Base-by-base conservation (phyloP, 2,888 invertebrate genomes). In the Melitaea athalia region DNA sequence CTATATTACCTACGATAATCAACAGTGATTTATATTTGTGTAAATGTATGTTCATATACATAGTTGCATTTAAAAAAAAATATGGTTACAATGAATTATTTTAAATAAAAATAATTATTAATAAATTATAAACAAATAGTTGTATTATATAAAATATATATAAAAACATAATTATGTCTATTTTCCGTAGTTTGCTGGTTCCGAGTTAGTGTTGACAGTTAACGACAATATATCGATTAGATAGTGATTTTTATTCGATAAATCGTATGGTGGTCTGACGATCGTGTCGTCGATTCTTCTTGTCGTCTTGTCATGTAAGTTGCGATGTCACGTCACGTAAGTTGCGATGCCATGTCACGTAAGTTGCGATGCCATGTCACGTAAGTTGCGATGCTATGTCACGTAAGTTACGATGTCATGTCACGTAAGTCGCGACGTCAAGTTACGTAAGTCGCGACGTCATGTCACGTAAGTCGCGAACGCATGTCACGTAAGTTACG, bases 131-230 rank as follows among this genome's bases (percentile, higher is more conserved):
- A 61, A 57, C 71, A 57, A 70, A 65, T 77, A 77, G 75, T 75
- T 74, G 71, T 69, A 73, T 72, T 75, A 75, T 72, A 75, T 71
- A 74, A 50, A 38, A 38, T 38, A 38, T 65, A 59, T 62, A 68
- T 64, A 69, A 57, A 83, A 82, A 57, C 57, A 57, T 57, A n/a
- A n/a, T n/a, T n/a, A 57, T 57, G 84, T 88, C 89, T 89, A 91
- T 90, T 89, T 89, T 86, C 86, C 84, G 86, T 89, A 89, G 90
- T 87, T 85, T 84, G 84, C 87, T 81, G 81, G 81, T 83, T 86
- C 77, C 80, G 81, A 80, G 82, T 81, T 84, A 81, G 80, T 74
- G 80, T 79, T 81, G 78, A 81, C 80, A 78, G 77, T 80, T 79
- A 85, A 85, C 81, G 87, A 86, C 85, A 86, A 82, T 78, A 79